Conservation (phyloP, 2,888 invertebrate genomes). For the Drosophila fungiperda region DNA sequence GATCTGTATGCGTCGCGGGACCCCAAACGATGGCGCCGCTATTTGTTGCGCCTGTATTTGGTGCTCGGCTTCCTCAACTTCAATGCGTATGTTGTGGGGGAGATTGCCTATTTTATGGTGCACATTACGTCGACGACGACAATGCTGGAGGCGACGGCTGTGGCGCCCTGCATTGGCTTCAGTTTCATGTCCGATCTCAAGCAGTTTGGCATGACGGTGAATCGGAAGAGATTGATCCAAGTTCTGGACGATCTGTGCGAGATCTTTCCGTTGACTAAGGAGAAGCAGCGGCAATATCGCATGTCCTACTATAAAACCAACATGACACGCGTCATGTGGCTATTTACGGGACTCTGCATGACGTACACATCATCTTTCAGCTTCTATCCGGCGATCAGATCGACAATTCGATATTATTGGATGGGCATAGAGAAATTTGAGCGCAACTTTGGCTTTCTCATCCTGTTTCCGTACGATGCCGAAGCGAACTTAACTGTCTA, state of each 20-base stretch:
- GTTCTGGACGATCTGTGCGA: constrained; percentile 67
- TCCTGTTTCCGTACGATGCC: constrained; percentile 66
- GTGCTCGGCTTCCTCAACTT: constrained; percentile 72
- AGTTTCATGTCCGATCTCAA: constrained; percentile 76
- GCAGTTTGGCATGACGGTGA: constrained; percentile 66
- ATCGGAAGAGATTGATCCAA: constrained; percentile 45
- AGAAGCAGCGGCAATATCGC: constrained; percentile 51
- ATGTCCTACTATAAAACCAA: constrained; percentile 53
- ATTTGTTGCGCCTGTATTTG: constrained; percentile 58
- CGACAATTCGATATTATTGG: constrained; percentile 61
- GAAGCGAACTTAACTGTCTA: constrained; percentile 61
- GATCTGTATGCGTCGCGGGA: constrained; percentile 71
- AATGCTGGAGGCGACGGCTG: constrained; percentile 78
- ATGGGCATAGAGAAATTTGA: constrained; percentile 68
- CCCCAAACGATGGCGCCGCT: constrained; percentile 50
- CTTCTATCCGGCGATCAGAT: constrained; percentile 71
- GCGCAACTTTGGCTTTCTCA: constrained; percentile 65
- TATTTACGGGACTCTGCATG: constrained; percentile 71
- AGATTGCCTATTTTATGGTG: constrained; percentile 72
- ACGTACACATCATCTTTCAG: constrained; percentile 76
- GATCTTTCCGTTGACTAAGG: constrained; percentile 60
- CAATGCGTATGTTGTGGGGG: constrained; percentile 69
- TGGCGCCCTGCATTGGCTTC: constrained; percentile 77
- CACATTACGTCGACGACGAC: constrained; percentile 71
- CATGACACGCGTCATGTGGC: constrained; percentile 65